phyloP scores from a whole-genome alignment of 1,140 invertebrate genomes.

The Neodiprion lecontei region DNA sequence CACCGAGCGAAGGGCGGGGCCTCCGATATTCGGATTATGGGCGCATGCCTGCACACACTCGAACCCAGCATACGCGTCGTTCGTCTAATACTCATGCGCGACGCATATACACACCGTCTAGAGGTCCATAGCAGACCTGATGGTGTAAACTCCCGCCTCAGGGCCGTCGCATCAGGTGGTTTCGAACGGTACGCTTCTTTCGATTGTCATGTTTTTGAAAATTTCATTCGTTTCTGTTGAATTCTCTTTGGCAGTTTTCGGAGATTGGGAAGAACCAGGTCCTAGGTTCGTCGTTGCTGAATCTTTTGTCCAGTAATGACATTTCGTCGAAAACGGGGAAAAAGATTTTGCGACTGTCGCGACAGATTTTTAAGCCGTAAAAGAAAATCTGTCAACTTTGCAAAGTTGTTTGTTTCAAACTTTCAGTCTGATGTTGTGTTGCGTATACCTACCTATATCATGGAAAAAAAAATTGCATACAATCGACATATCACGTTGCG shows the following conservation, averaged over 20 bases:
- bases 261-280: neutral
- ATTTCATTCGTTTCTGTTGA: neutral
- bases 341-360: too few species aligned
- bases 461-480: too few species aligned
- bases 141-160: neutral
- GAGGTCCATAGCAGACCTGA: conserved; percentile 11
- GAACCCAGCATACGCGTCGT: conserved; percentile 1
- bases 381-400: too few species aligned
- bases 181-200: neutral
- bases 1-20: conserved; percentile 46
- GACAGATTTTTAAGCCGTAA: too few species aligned
- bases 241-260: neutral
- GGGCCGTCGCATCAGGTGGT: neutral
- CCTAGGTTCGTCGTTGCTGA: too few species aligned
- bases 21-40: conserved; percentile 29
- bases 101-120: conserved; percentile 12
- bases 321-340: too few species aligned
- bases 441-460: too few species aligned
- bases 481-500: too few species aligned
- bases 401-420: too few species aligned
- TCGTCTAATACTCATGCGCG: conserved; percentile 20
- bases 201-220: too few species aligned
- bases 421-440: too few species aligned
- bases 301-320: too few species aligned
- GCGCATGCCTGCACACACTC: conserved; percentile 45